Base-by-base conservation (phyloP, 2,113 vertebrate genomes). In the Callipepla squamata region DNA sequence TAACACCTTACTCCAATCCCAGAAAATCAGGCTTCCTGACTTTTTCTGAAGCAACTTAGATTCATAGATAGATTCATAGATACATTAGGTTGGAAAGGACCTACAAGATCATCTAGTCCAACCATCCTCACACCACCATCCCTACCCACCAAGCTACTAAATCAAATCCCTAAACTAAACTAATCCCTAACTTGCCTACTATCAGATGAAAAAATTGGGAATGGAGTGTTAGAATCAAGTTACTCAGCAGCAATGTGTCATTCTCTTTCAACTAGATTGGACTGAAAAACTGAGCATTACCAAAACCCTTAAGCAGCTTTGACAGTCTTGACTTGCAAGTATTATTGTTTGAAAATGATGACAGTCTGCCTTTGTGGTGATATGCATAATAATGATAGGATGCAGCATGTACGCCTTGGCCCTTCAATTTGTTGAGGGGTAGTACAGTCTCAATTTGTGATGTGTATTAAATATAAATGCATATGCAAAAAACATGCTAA, bases 351-450 rank as follows among this genome's bases (percentile, higher is more conserved):
- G 95, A 93, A 97, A 96, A 89, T 59, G 79, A 34, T 85, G 87
- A 93, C 80, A 94, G 85, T 88, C 84, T 89, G 51, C 66, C 89
- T 79, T 85, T 78, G 87, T 69, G 84, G 53, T 80, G 65, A 93
- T 93, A 91, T 79, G 88, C 92, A 63, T 91, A 93, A 78, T 86
- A 89, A 95, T 26, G 67, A 92, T 85, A 92, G 86, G 80, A 85
- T 58, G 38, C 16, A 85, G 34, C 34, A 93, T 85, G 89, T 91
- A 94, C 57, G 47, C 62, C 2, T 48, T 83, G 93, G 95, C 69
- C 69, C 70, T 91, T 90, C 86, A 87, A 88, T 59, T 86, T 72
- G 7, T 1, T 32, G 32, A 91, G 26, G 55, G 20, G 7, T 66
- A 61, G 73, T n/a, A 65, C 13, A 50, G 30, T 25, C 48, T 74